Conservation (phyloP, 1,140 invertebrate species). For the Armadillidium nasatum region DNA sequence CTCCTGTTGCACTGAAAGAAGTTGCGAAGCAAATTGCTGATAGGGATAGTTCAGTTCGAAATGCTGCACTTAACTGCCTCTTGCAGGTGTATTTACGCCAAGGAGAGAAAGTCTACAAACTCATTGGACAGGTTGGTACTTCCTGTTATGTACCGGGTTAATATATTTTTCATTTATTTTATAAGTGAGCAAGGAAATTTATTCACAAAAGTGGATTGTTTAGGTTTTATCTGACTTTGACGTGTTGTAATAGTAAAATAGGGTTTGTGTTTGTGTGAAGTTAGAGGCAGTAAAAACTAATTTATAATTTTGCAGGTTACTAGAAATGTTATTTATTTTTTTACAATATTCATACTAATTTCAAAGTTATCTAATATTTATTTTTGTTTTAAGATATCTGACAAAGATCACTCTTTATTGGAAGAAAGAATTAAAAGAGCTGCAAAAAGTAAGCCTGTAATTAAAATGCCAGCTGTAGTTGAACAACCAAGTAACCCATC, state of each 20-base stretch:
- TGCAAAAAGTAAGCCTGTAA: conserved; percentile 60
- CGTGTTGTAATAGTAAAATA: too few relatives aligned
- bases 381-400: conserved; percentile 64
- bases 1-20: conserved; percentile 76
- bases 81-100: conserved; percentile 84
- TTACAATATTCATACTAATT: too few relatives aligned
- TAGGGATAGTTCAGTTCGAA: conserved; percentile 90
- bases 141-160: conserved; percentile 27
- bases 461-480: conserved; percentile 29
- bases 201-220: too few relatives aligned
- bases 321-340: too few relatives aligned
- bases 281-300: too few relatives aligned
- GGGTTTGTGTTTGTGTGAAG: too few relatives aligned
- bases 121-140: conserved; percentile 72
- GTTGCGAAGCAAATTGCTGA: conserved; percentile 92
- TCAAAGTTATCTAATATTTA: too few relatives aligned
- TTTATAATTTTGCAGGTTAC: too few relatives aligned
- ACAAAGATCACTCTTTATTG: conserved; percentile 88
- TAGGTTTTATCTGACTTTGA: too few relatives aligned
- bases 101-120: conserved; percentile 84
- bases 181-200: not conserved
- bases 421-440: conserved; percentile 92
- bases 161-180: conserved; percentile 16
- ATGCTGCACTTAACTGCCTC: conserved; percentile 89
- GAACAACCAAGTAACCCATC: conserved; percentile 25